Percentiles rank a stretch among this genome's conserved stretches.
These are phyloP conservation scores for Sebastes nivosus DNA, from an alignment of 2,797 vertebrate species.

Conservation along the genomic window DNA sequence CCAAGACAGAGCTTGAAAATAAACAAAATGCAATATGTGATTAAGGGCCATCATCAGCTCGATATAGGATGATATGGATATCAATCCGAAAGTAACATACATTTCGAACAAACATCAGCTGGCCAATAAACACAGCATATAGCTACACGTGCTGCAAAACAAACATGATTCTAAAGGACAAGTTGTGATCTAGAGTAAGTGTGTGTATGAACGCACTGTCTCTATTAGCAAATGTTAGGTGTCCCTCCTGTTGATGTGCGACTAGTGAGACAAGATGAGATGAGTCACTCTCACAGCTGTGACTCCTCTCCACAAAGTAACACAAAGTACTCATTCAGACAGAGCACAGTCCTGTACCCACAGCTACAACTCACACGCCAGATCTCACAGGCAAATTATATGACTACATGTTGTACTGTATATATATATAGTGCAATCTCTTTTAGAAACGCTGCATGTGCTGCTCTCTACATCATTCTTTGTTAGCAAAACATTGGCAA, in stretches of 20 bases:
- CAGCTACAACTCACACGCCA: neutral
- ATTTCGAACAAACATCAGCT: neutral
- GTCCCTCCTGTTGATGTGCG: slow-evolving; percentile 45
- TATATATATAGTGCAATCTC: neutral
- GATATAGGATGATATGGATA: no score
- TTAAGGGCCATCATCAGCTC: neutral
- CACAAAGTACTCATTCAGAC: slow-evolving; percentile 35
- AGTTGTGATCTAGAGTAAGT: slow-evolving; percentile 13
- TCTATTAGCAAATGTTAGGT: slow-evolving; percentile 38
- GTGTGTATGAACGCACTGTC: neutral
- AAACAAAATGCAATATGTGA: neutral
- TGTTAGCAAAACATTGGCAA: no score
- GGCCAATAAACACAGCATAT: neutral
- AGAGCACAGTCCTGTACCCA: neutral
- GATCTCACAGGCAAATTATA: neutral
- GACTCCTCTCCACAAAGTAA: slow-evolving; percentile 50
- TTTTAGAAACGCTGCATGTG: neutral
- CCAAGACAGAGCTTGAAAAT: no score
- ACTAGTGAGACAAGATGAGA: slow-evolving; percentile 36
- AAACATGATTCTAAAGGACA: neutral
- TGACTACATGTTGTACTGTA: neutral
- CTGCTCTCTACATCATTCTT: neutral
- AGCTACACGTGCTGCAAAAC: neutral
- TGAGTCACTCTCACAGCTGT: slow-evolving; percentile 70
- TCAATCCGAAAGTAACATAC: neutral